Percentiles rank a stretch among this genome's conserved stretches.
Evolutionary conservation across 2,888 invertebrate genomes (phyloP).

Genomic region (Augiades crinisus): DNA sequence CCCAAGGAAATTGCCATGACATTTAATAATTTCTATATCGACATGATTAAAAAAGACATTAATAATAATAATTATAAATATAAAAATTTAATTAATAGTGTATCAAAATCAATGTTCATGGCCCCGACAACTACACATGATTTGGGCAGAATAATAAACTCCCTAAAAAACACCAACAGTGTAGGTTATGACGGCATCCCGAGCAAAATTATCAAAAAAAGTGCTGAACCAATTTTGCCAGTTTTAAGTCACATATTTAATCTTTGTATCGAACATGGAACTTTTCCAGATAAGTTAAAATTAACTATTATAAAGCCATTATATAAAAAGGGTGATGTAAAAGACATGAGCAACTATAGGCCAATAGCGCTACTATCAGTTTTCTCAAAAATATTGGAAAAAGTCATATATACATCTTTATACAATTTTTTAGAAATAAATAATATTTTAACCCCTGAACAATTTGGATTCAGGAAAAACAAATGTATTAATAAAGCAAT

Average conservation of each 20-base stretch:
- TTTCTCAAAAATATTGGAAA: slow-evolving; percentile 14
- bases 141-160: background rate
- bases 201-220: background rate
- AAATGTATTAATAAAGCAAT: background rate
- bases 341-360: slow-evolving; percentile 9
- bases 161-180: background rate
- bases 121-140: background rate
- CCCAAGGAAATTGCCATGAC: slow-evolving; percentile 14
- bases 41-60: background rate
- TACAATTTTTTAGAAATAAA: background rate
- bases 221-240: background rate
- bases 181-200: background rate
- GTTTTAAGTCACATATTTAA: background rate
- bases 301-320: too few species aligned
- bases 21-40: slow-evolving; percentile 24
- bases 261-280: background rate
- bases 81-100: background rate
- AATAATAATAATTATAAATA: background rate
- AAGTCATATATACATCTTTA: background rate
- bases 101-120: slow-evolving; percentile 2
- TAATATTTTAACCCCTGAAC: background rate
- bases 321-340: background rate
- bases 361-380: background rate
- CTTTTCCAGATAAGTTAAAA: background rate
- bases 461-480: background rate